These are phyloP conservation scores for Acanthosepion lycidas DNA, from an alignment of 2,888 invertebrate species.

Conservation along the genomic window DNA sequence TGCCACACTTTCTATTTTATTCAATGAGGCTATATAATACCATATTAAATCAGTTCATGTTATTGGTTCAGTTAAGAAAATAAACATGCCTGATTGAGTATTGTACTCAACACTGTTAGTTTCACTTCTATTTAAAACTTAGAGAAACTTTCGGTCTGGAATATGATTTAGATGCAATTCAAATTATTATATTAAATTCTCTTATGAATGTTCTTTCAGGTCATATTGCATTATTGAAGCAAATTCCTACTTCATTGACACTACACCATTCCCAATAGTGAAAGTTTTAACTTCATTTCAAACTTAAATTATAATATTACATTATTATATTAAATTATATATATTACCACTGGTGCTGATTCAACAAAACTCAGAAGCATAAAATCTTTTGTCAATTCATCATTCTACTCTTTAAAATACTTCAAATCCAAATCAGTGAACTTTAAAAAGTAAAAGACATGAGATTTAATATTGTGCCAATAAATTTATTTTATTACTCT, in stretches of 20 bases:
- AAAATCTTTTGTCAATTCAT: neutral
- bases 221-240: neutral
- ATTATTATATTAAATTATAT: neutral
- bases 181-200: neutral
- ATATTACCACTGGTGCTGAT: neutral
- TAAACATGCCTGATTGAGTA: neutral
- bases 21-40: too few species aligned
- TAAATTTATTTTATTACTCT: too few species aligned
- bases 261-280: too few species aligned
- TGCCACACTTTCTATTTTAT: too few species aligned
- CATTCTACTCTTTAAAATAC: neutral
- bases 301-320: neutral
- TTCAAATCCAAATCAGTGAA: too few species aligned
- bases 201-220: neutral
- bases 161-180: neutral
- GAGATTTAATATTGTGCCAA: too few species aligned
- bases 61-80: too few species aligned
- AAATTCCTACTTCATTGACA: neutral
- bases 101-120: neutral
- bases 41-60: too few species aligned
- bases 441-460: too few species aligned
- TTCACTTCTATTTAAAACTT: neutral
- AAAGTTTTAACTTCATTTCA: neutral
- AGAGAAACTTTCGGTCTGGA: neutral
- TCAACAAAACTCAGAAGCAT: neutral